Base-by-base conservation (phyloP, 2,888 invertebrate species). In the Chesias legatella region DNA sequence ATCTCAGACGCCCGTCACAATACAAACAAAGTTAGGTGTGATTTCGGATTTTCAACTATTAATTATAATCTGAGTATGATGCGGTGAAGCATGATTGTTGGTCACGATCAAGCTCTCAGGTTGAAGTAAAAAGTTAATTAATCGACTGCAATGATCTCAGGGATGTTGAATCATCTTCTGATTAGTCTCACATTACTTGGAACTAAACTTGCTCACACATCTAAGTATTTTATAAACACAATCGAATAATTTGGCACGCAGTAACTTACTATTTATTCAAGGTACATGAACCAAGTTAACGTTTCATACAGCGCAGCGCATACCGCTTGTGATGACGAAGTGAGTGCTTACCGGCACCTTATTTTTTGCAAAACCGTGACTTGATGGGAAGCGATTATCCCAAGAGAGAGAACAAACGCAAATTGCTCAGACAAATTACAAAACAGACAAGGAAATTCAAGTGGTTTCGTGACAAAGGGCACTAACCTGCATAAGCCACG, bases 401-500 rank as follows among this genome's bases (percentile, higher is more conserved):
- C 45, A 44, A 27, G 45, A 43, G 49, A 58, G n/a, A n/a, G n/a
- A 56, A 58, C 50, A 67, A 73, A 72, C 52, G 61, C 52, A 70
- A 64, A 72, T 73, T 56, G 55, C 54, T 58, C 52, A 60, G 53
- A 57, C 50, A 49, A 56, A 64, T 64, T 63, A 55, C 58, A 2
- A 54, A 59, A 45, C 45, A 46, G 47, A 51, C 63, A 71, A 66
- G 60, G 55, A 58, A 67, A 67, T 69, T 61, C 52, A 53, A 65
- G 58, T 58, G 51, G 51, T 52, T 49, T 43, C 48, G 44, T 56
- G 57, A 56, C 65, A 47, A 57, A 64, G 83, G 80, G 76, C 85
- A 88, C 88, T 86, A 82, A 88, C 88, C 88, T 86, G 84, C 84
- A 43, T 77, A 63, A 43, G 76, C 79, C 59, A 79, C 73, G 56